These are phyloP conservation scores for Heptranchias perlo DNA, from an alignment of 2,113 vertebrate species.

Conservation along the genomic window DNA sequence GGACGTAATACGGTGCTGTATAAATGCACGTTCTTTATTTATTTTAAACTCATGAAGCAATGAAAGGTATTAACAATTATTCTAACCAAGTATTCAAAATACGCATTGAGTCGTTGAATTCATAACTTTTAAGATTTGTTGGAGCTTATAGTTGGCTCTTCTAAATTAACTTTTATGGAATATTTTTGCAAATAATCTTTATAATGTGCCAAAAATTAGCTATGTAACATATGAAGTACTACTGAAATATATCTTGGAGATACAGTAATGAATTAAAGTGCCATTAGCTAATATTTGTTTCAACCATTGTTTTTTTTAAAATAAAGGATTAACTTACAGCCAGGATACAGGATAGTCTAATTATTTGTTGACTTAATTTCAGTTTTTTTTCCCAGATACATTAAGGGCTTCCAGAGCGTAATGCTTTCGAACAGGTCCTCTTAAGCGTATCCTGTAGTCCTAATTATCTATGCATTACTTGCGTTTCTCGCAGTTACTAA, in stretches of 20 bases:
- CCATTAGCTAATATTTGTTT: not conserved
- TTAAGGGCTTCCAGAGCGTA: too few relatives aligned
- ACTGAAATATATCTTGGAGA: not conserved
- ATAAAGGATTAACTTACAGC: not conserved
- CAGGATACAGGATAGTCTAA: not conserved
- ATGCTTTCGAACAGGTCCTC: not conserved
- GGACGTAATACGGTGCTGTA: too few relatives aligned
- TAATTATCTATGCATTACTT: not conserved
- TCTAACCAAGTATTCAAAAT: not conserved
- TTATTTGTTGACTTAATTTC: not conserved
- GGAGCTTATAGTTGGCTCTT: too few relatives aligned
- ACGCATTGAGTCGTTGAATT: not conserved
- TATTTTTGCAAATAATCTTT: too few relatives aligned
- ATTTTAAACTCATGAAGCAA: too few relatives aligned
- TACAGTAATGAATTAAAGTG: not conserved
- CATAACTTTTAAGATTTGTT: too few relatives aligned
- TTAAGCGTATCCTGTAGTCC: not conserved
- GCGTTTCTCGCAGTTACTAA: not conserved
- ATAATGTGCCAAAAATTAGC: not conserved
- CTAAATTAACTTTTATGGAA: too few relatives aligned
- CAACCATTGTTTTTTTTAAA: not conserved
- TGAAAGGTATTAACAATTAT: too few relatives aligned
- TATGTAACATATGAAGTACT: not conserved
- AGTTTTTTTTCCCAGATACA: not conserved
- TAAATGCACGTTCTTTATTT: too few relatives aligned